Evolutionary conservation across 2,113 vertebrate species (phyloP), one percentile per base, ranked within the genome.

Genomic region (Monopterus albus): DNA sequence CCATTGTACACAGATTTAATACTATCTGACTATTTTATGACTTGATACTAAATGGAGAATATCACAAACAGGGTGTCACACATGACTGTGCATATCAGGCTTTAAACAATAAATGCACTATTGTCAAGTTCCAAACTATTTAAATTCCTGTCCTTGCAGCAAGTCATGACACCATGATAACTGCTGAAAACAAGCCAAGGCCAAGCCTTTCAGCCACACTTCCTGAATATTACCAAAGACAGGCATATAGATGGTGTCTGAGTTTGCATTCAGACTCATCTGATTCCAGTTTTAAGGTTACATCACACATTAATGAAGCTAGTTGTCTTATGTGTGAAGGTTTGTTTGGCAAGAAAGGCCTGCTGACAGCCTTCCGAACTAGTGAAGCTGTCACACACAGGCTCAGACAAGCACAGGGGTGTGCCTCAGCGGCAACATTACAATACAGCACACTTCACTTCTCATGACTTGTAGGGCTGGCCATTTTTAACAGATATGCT

Each of bases 381-480:
- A 33, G 36, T 66, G 40, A 68, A 4, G 42, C 60, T 68, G 46
- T 65, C 59, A 66, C 42, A 86, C 77, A 80, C 88, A 91, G 69
- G 90, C 86, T 88, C 77, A 82, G 80, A 90, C 91, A 90, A 46
- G 88, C 79, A 67, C 25, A 78, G 66, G 64, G 88, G 90, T 87
- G 87, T 77, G 88, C 72, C 89, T 67, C 18, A 6, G 26, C 25
- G 5, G 53, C 45, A 63, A 70, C 46, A 46, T 26, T 9, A 78
- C 25, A 66, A 74, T 55, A 21, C 25, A 83, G 51, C 40, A 79
- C 59, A 51, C 47, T 35, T 39, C 18, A 11, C 53, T 42, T 52
- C 35, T 69, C 18, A 45, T 21, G 18, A 71, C 51, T 29, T 20
- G 26, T 4, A 10, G 4, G 21, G 14, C 57, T 7, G 43, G 0